Conservation (phyloP, 1,140 invertebrate genomes). For the Akabosia matsudoensis region DNA sequence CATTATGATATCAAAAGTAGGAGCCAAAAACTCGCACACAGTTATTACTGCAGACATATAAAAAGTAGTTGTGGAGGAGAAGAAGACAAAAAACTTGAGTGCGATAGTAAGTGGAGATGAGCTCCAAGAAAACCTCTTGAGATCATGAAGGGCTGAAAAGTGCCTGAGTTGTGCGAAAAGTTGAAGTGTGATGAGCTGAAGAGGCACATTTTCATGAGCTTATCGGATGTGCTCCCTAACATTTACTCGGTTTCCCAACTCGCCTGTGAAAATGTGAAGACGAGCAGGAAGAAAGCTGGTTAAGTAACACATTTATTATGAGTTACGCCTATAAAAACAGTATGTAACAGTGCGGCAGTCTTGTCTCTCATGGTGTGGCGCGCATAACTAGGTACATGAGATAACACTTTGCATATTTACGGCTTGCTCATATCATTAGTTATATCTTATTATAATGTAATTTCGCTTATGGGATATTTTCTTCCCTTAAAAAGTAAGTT, state of each 20-base stretch:
- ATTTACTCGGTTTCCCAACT: slow-evolving; percentile 16
- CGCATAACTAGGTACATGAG: not conserved
- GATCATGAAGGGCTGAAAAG: slow-evolving; percentile 43
- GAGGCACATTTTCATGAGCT: slow-evolving; percentile 37
- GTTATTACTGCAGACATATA: not conserved
- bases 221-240: slow-evolving; percentile 21
- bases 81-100: slow-evolving; percentile 2
- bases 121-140: slow-evolving; percentile 34
- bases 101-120: slow-evolving; percentile 16
- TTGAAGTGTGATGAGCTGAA: slow-evolving; percentile 42
- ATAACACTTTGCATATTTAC: slow-evolving; percentile 19
- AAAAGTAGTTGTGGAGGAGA: too few species aligned
- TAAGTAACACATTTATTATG: not conserved
- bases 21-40: slow-evolving; percentile 12
- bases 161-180: slow-evolving; percentile 45
- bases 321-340: not conserved
- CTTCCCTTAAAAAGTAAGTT: slow-evolving; percentile 22
- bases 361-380: too few species aligned
- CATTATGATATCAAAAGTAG: slow-evolving; percentile 12
- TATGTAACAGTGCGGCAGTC: not conserved
- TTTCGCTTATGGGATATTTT: slow-evolving; percentile 24
- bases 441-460: slow-evolving; percentile 24
- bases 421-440: slow-evolving; percentile 13
- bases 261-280: slow-evolving; percentile 20
- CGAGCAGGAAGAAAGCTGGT: slow-evolving; percentile 15